Conservation (phyloP, 1,140 invertebrate species). For the Druon quercuslanigerum region DNA sequence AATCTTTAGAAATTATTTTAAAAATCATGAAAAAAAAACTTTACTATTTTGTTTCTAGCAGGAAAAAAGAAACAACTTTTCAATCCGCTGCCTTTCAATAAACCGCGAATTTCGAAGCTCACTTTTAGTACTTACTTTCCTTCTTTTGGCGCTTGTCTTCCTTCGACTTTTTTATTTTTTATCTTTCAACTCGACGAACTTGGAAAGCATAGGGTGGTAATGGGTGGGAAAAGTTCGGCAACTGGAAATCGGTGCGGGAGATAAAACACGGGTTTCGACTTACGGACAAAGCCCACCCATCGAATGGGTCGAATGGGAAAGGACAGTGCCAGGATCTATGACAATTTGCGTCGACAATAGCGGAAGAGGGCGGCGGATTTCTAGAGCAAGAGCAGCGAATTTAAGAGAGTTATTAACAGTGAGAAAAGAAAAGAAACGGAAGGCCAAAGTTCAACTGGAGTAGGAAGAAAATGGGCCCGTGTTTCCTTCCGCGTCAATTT, state of each 20-base stretch:
- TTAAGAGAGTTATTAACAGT: slow-evolving; percentile 21
- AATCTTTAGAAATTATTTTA: no score
- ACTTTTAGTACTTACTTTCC: slow-evolving; percentile 42
- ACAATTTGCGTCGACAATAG: slow-evolving; percentile 14
- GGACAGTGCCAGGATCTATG: slow-evolving; percentile 36
- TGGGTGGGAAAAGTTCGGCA: slow-evolving; percentile 9
- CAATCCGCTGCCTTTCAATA: slow-evolving; percentile 59
- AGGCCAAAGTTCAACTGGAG: slow-evolving; percentile 1
- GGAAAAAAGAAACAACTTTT: no score
- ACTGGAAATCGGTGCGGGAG: slow-evolving; percentile 29
- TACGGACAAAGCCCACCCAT: slow-evolving; percentile 46
- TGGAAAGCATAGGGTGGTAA: background rate
- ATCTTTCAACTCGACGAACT: slow-evolving; percentile 23
- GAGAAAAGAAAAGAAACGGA: slow-evolving; percentile 1
- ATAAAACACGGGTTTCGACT: slow-evolving; percentile 56
- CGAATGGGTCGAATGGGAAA: slow-evolving; percentile 31
- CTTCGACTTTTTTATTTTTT: slow-evolving; percentile 12
- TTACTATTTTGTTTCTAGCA: no score
- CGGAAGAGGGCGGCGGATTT: background rate
- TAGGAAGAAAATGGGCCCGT: slow-evolving; percentile 10
- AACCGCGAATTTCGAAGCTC: slow-evolving; percentile 56
- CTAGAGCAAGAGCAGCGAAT: background rate
- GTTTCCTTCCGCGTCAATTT: slow-evolving; percentile 1
- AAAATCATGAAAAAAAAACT: no score
- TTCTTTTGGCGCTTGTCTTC: slow-evolving; percentile 32